These are phyloP conservation scores for Homalodisca vitripennis DNA, from an alignment of 1,140 invertebrate species.

Conservation along the genomic window DNA sequence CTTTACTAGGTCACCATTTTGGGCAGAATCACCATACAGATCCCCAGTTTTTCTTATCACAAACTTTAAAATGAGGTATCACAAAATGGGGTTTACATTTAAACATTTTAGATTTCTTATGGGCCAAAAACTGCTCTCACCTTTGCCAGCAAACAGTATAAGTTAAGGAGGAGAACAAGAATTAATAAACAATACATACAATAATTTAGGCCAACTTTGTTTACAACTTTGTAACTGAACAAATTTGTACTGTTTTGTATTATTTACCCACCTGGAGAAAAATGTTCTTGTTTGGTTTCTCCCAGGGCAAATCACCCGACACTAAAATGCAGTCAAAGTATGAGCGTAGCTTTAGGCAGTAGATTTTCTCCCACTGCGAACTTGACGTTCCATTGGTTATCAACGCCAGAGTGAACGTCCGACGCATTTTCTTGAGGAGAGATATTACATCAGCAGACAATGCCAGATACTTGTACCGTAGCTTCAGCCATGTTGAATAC, in stretches of 20 bases:
- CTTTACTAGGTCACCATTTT: too few relatives aligned
- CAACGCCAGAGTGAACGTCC: conserved; percentile 69
- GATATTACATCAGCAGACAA: conserved; percentile 61
- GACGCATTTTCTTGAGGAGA: conserved; percentile 60
- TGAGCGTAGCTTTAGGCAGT: conserved; percentile 60
- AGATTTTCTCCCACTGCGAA: conserved; percentile 84
- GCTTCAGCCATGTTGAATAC: conserved; percentile 70
- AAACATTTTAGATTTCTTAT: background rate
- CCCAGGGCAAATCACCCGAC: conserved; percentile 78
- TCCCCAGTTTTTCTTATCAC: too few relatives aligned
- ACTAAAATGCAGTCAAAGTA: conserved; percentile 79
- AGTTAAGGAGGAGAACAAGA: too few relatives aligned
- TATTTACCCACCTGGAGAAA: conserved; percentile 51
- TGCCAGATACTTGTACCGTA: conserved; percentile 71
- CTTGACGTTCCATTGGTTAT: conserved; percentile 82
- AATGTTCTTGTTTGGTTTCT: conserved; percentile 78
- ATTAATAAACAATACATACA: too few relatives aligned
- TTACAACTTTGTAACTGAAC: background rate
- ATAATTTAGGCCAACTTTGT: too few relatives aligned
- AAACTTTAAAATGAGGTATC: too few relatives aligned
- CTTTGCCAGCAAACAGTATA: too few relatives aligned
- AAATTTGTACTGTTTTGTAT: background rate
- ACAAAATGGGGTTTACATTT: background rate
- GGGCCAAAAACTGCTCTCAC: too few relatives aligned
- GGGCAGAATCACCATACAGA: too few relatives aligned